Percentiles rank a stretch among this genome's conserved stretches.
Conservation (phyloP, 37 sponge, comb jelly and placozoan species). For the Ephydatia muelleri region DNA sequence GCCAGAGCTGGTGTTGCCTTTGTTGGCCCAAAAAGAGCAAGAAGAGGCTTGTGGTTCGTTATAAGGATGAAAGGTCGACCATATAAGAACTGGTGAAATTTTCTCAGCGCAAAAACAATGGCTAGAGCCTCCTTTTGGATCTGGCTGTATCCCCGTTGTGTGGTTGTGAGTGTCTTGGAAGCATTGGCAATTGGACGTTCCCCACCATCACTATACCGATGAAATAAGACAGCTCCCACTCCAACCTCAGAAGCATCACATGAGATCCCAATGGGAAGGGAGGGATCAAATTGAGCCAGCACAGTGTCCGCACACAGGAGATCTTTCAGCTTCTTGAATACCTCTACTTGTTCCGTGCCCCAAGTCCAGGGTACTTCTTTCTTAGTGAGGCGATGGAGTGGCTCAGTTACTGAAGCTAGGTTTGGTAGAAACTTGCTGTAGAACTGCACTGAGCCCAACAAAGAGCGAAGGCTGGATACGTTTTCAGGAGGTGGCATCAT, state of each 20-base stretch:
- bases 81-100: conserved; percentile 66
- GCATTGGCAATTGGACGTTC: conserved; percentile 60
- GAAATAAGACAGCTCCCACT: conserved; percentile 50
- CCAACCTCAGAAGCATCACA: conserved; percentile 55
- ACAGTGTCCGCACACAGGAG: conserved; percentile 7
- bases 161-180: conserved; percentile 41
- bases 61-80: conserved; percentile 56
- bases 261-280: conserved; percentile 17
- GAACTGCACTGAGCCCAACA: conserved; percentile 36
- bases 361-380: conserved; percentile 23
- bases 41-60: conserved; percentile 59
- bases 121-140: conserved; percentile 56
- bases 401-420: conserved; percentile 14
- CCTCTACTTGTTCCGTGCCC: background rate
- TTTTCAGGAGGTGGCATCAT: conserved; percentile 37
- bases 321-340: conserved; percentile 10
- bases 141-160: conserved; percentile 56
- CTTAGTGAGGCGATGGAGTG: conserved; percentile 24
- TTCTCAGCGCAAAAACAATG: conserved; percentile 39
- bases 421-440: conserved; percentile 48
- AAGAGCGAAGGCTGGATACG: conserved; percentile 31
- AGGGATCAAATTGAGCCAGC: conserved; percentile 36
- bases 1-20: conserved; percentile 42
- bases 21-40: conserved; percentile 40
- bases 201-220: conserved; percentile 22